Conservation (phyloP, 2,113 vertebrate species). For the Vanacampus margaritifer region DNA sequence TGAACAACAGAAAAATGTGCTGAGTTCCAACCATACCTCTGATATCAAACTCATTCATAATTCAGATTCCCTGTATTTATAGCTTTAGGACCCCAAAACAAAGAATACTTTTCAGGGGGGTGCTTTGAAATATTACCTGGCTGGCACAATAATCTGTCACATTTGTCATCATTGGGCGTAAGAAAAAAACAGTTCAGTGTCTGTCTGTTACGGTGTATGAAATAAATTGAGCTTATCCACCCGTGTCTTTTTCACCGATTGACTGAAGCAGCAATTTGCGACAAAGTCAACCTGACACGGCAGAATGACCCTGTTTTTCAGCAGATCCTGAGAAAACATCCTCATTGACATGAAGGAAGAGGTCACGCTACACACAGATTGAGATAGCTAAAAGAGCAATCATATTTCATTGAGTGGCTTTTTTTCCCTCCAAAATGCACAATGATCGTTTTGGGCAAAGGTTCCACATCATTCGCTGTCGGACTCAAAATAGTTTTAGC, state of each 20-base stretch:
- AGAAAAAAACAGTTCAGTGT: not conserved
- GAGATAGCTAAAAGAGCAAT: conserved; percentile 5
- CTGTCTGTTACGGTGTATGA: not conserved
- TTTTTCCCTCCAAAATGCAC: not conserved
- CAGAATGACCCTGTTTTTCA: conserved; percentile 21
- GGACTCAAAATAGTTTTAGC: not conserved
- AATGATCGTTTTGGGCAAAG: not conserved
- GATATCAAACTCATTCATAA: not conserved
- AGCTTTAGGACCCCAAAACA: not conserved
- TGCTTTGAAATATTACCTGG: not conserved
- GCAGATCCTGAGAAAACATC: not conserved
- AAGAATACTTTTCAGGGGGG: not conserved
- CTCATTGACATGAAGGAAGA: not conserved
- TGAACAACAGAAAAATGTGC: not conserved
- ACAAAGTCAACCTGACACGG: conserved; percentile 5
- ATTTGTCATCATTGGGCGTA: not conserved
- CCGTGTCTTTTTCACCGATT: conserved; percentile 1
- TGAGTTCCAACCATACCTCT: not conserved
- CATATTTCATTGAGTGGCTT: not conserved
- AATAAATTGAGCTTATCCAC: not conserved
- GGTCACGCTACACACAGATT: conserved; percentile 12
- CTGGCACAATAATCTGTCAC: not conserved
- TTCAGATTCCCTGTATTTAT: not conserved
- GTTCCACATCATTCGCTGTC: not conserved
- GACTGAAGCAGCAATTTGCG: conserved; percentile 7